Evolutionary conservation across 2,888 invertebrate genomes (phyloP).

Genomic region (Eulithis prunata): DNA sequence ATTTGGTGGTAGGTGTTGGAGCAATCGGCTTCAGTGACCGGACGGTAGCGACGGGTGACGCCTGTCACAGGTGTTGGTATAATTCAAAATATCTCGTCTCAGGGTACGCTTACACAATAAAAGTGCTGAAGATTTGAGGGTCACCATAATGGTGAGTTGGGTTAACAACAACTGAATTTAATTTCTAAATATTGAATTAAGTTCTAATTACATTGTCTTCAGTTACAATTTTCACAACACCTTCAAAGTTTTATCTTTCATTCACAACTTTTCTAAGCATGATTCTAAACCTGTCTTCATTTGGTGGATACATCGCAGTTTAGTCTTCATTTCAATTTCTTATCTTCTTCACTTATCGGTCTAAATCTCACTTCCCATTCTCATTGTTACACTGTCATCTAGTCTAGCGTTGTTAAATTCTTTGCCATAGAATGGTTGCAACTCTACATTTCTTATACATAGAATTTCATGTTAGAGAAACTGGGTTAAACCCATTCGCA

Average conservation of each 20-base stretch:
- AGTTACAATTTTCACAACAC: conserved; percentile 7
- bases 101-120: conserved; percentile 70
- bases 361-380: conserved; percentile 3
- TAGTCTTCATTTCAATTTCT: not conserved
- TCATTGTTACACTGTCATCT: conserved; percentile 8
- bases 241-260: not conserved
- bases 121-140: conserved; percentile 70
- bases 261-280: conserved; percentile 16
- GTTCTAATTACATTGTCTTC: conserved; percentile 5
- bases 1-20: conserved; percentile 67
- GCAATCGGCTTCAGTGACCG: conserved; percentile 66
- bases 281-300: not conserved
- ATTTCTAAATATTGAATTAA: conserved; percentile 5
- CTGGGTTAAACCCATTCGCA: conserved; percentile 60
- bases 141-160: conserved; percentile 72
- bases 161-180: not conserved
- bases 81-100: conserved; percentile 69
- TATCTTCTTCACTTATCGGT: not conserved
- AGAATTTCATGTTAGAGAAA: conserved; percentile 43
- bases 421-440: conserved; percentile 15
- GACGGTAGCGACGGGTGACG: conserved; percentile 55
- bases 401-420: not conserved
- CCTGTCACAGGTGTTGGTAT: conserved; percentile 47
- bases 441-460: conserved; percentile 14
- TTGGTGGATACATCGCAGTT: not conserved